Evolutionary conservation across 2,797 vertebrate genomes (phyloP), one percentile per base, ranked within the genome.

Genomic region (Aplochiton taeniatus): DNA sequence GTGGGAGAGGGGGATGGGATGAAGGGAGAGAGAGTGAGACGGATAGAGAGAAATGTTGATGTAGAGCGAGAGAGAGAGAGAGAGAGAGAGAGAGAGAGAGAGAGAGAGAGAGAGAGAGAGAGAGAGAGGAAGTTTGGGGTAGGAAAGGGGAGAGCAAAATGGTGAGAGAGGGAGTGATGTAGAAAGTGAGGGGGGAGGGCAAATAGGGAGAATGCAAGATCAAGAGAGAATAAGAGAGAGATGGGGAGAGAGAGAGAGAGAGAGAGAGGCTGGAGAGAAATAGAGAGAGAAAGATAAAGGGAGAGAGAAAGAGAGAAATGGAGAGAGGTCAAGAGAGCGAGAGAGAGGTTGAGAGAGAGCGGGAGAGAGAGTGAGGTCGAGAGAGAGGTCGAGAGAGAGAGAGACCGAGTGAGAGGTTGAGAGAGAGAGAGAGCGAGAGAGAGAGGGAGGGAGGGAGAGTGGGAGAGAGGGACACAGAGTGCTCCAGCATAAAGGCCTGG

Each of bases 401-500:
- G 31, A 31, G 31, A 6, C 3, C 6, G 31, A 31, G 31, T 6
- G 31, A 31, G 2, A 31, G 31, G 6, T 31, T 2, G 31, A 2
- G 17, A 41, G 65, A 64, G 62, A 63, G 67, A 65, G 49, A 58
- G 61, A 45, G 20, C 60, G 57, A 62, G 58, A 54, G 61, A 70
- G 61, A 51, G 54, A 59, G 64, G 60, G 56, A 54, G 19, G 13
- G 45, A 48, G 44, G 60, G 31, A 58, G 66, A 58, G 43, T 45
- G 58, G 52, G 7, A 20, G 53, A 47, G 20, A 48, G 62, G 65
- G 65, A n/a, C n/a, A n/a, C n/a, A n/a, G n/a, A n/a, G n/a, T n/a
- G 45, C 63, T 47, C 66, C 60, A 63, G 70, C 73, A 80, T 77
- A 82, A 82, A 80, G 77, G 70, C 46, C 63, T 68, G 66, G 77